phyloP scores from a whole-genome alignment of 1,140 invertebrate genomes.

The Conus ventricosus region DNA sequence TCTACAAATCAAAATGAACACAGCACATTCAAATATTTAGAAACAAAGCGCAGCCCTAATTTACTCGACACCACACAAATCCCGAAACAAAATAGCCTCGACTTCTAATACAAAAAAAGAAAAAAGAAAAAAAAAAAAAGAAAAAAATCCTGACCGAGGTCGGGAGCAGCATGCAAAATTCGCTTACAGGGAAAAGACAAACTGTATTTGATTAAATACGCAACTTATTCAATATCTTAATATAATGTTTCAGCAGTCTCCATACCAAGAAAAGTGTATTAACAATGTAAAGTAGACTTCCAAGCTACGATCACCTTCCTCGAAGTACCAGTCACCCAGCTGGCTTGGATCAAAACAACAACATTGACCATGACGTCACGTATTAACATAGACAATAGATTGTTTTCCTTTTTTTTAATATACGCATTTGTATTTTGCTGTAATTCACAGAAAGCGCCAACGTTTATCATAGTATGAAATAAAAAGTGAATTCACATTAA shows the following conservation, averaged over 20 bases:
- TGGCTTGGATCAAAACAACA: slow-evolving; percentile 7
- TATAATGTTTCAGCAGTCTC: neutral
- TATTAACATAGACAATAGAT: neutral
- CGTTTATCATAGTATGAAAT: neutral
- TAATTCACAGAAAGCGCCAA: neutral
- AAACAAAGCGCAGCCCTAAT: too few species aligned
- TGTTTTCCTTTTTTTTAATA: neutral
- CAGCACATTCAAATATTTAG: too few species aligned
- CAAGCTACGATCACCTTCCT: neutral
- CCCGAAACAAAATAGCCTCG: neutral
- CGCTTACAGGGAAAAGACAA: neutral
- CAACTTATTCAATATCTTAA: neutral
- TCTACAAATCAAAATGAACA: too few species aligned
- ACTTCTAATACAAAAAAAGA: neutral
- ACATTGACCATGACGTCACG: slow-evolving; percentile 1
- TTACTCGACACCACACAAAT: too few species aligned
- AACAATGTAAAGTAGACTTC: neutral
- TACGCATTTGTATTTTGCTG: neutral
- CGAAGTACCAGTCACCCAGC: neutral
- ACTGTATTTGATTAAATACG: neutral
- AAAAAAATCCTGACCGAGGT: neutral
- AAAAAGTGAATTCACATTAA: neutral
- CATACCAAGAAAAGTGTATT: neutral
- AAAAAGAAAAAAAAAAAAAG: too few species aligned
- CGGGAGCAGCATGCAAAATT: neutral